Evolutionary conservation across 2,113 vertebrate genomes (phyloP).

Genomic region (Dicerorhinus sumatrensis): DNA sequence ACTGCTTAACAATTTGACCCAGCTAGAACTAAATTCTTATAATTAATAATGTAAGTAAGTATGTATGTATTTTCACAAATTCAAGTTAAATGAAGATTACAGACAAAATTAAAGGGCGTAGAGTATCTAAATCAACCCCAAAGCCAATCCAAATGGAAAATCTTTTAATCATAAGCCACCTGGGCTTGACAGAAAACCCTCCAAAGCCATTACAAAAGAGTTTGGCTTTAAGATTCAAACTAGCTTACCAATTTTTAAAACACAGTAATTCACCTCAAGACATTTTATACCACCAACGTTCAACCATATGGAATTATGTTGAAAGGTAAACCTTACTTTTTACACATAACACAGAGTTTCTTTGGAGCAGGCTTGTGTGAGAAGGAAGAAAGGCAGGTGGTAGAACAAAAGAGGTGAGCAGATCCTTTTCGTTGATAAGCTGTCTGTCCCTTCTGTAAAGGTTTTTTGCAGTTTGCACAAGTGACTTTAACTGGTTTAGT

Average conservation of each 20-base stretch:
- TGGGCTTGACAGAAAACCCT: neutral
- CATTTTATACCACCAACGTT: neutral
- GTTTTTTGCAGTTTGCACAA: slow-evolving; percentile 98
- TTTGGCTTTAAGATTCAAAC: neutral
- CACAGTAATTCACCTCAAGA: neutral
- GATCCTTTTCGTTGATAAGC: slow-evolving; percentile 99
- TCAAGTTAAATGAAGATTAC: neutral
- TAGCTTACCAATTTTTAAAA: slow-evolving; percentile 46
- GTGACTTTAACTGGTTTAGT: slow-evolving; percentile 98
- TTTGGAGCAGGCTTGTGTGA: slow-evolving; percentile 98
- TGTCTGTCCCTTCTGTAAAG: slow-evolving; percentile 97
- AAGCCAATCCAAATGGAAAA: slow-evolving; percentile 5
- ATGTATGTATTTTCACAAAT: neutral
- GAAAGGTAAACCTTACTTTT: slow-evolving; percentile 92
- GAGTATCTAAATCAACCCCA: neutral
- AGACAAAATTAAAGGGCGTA: neutral
- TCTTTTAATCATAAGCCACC: neutral
- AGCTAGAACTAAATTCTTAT: neutral
- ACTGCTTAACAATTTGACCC: neutral
- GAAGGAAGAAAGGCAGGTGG: slow-evolving; percentile 97
- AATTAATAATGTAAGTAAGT: slow-evolving; percentile 26
- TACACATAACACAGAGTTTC: slow-evolving; percentile 99
- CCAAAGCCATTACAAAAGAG: slow-evolving; percentile 12
- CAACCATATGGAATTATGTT: neutral
- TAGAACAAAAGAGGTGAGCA: slow-evolving; percentile 98